Conservation (phyloP, 2,113 vertebrate species). For the Columbina picui region DNA sequence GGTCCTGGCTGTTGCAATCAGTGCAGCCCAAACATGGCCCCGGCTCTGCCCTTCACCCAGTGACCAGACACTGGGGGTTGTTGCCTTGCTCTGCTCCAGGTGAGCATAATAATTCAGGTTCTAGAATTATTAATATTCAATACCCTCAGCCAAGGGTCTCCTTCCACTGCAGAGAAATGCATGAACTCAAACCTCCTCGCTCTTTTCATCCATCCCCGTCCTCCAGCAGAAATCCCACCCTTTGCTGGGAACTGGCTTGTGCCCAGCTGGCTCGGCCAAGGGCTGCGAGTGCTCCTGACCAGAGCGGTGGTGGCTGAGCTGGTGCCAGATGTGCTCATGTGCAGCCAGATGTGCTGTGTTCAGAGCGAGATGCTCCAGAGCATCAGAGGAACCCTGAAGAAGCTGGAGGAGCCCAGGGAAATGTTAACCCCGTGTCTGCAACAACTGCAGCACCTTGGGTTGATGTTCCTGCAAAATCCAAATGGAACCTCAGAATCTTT, state of each 20-base stretch:
- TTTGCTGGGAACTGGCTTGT: background rate
- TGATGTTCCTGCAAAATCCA: background rate
- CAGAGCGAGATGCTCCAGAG: background rate
- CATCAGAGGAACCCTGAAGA: accelerated
- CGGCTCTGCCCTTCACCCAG: background rate
- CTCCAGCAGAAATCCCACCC: background rate
- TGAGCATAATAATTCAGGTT: background rate
- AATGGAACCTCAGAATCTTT: background rate
- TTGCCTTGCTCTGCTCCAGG: background rate
- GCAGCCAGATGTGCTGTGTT: background rate
- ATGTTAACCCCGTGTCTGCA: background rate
- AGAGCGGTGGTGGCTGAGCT: background rate
- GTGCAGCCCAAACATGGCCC: background rate
- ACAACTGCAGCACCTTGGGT: background rate
- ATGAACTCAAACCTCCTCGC: background rate
- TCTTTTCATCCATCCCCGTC: background rate
- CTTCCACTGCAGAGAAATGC: background rate
- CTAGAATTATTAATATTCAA: too few relatives aligned
- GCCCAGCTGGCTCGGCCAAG: background rate
- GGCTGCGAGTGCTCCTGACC: accelerated
- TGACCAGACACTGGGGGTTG: accelerated
- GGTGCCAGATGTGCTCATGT: background rate
- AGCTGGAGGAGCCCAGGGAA: accelerated
- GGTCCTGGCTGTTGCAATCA: background rate
- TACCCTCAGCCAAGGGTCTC: background rate